These are phyloP conservation scores for Calidris pygmaea DNA, from an alignment of 2,113 vertebrate species.

Conservation along the genomic window DNA sequence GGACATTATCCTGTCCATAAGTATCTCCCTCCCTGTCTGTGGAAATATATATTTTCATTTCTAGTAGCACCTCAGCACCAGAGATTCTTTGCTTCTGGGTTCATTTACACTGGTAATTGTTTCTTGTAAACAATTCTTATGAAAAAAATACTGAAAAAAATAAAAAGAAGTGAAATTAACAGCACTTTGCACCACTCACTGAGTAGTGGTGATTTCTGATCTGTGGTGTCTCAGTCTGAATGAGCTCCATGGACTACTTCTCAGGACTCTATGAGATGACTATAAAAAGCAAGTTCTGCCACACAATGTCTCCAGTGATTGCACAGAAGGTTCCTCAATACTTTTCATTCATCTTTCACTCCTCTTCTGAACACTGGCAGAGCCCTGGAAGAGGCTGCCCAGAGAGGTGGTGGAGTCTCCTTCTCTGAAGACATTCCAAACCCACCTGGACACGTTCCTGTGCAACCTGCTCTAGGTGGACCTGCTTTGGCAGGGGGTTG, in stretches of 20 bases:
- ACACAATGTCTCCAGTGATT: background rate
- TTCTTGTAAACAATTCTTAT: background rate
- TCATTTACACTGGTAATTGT: background rate
- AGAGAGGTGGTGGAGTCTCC: too few species aligned
- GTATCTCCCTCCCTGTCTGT: background rate
- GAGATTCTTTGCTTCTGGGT: background rate
- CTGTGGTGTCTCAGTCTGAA: background rate
- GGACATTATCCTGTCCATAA: background rate
- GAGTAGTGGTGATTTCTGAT: background rate
- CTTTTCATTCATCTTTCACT: background rate
- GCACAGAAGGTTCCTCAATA: fast-evolving
- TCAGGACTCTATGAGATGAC: background rate
- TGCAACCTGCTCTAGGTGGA: too few species aligned
- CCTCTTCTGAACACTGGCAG: background rate
- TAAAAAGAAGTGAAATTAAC: background rate
- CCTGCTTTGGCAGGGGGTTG: too few species aligned
- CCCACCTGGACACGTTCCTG: too few species aligned
- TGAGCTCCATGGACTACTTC: background rate
- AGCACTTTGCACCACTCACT: background rate
- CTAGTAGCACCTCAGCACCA: background rate
- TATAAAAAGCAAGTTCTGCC: background rate
- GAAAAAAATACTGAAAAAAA: background rate
- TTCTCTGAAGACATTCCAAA: too few species aligned
- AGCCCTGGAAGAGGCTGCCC: too few species aligned
- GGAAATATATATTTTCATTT: background rate